Percentiles rank a stretch among this genome's conserved stretches.
Evolutionary conservation across 2,113 vertebrate genomes (phyloP).

Genomic region (Sigmodon hispidus): DNA sequence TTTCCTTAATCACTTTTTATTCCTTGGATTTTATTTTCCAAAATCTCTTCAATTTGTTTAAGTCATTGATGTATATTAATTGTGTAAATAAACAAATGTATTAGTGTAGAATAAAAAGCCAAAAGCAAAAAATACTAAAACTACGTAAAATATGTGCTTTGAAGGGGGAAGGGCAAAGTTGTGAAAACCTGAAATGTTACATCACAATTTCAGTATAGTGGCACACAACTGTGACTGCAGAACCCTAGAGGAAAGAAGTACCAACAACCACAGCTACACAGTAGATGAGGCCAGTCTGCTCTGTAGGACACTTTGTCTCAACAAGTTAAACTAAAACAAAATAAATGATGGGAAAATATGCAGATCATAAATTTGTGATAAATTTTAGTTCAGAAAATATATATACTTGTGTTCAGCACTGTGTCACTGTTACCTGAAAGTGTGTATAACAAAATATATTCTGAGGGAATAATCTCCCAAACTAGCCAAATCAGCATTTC

Average conservation of each 20-base stretch:
- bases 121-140: neutral
- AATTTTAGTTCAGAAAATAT: neutral
- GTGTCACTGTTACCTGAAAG: neutral
- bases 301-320: neutral
- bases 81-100: neutral
- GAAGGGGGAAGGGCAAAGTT: neutral
- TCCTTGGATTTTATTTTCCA: neutral
- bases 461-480: slow-evolving; percentile 4
- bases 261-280: neutral
- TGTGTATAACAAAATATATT: neutral
- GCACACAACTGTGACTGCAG: neutral
- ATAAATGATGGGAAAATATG: neutral
- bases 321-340: neutral
- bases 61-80: neutral
- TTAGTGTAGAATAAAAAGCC: neutral
- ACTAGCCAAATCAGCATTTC: neutral
- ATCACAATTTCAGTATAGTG: neutral
- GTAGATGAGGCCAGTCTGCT: neutral
- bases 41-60: neutral
- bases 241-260: too few species aligned
- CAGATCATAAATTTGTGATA: neutral
- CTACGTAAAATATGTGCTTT: neutral
- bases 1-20: neutral
- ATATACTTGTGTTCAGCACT: neutral
- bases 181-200: neutral